Evolutionary conservation across 2,113 vertebrate species (phyloP).

Genomic region (Miniopterus natalensis): DNA sequence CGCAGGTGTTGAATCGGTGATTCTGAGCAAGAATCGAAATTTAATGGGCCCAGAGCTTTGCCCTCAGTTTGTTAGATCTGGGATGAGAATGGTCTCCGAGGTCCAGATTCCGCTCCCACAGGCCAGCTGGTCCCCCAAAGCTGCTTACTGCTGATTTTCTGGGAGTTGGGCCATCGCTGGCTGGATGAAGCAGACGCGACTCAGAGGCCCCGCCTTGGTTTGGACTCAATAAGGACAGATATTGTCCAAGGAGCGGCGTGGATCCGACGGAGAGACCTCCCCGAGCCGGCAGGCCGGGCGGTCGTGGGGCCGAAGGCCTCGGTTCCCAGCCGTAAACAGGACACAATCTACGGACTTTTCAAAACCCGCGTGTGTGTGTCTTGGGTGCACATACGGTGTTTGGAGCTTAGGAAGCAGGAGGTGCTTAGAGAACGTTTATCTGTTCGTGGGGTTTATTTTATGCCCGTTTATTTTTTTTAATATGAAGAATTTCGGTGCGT

Average conservation of each 20-base stretch:
- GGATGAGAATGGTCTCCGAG: not conserved
- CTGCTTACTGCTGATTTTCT: not conserved
- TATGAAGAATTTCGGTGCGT: accelerated
- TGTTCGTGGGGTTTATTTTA: not conserved
- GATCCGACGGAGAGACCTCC: accelerated
- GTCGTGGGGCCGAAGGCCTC: accelerated
- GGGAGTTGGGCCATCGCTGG: no score
- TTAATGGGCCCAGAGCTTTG: no score
- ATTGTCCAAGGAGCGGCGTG: accelerated
- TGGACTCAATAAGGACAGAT: not conserved
- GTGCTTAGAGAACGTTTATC: not conserved
- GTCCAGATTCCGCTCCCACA: not conserved
- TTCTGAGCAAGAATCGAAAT: not conserved
- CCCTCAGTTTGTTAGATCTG: not conserved
- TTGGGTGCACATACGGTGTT: not conserved
- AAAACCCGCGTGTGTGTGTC: not conserved
- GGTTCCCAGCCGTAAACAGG: accelerated
- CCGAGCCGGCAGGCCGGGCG: accelerated
- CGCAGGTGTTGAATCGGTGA: accelerated
- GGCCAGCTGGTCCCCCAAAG: not conserved
- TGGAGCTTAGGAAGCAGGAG: not conserved
- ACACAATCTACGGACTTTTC: not conserved
- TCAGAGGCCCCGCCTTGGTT: not conserved
- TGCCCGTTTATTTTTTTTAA: not conserved
- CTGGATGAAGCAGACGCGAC: accelerated